Evolutionary conservation across 2,113 vertebrate genomes (phyloP), one percentile per base, ranked within the genome.

Genomic region (Cnemophilus loriae): DNA sequence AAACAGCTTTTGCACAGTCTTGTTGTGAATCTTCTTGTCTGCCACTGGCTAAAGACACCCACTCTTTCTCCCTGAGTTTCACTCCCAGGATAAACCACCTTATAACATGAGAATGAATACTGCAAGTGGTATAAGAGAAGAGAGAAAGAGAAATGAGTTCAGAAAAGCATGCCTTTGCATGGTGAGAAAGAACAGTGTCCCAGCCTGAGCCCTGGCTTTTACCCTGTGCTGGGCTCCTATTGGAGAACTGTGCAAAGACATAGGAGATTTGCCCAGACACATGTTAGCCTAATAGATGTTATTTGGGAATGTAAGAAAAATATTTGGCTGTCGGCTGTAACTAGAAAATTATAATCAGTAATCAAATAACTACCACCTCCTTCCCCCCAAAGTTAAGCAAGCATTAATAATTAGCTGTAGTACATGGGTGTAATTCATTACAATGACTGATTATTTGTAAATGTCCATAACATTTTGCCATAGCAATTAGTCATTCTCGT

Each of bases 331-430:
- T 49, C 16, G 16, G 74, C 21, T 78, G 26, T 78, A 93, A 94
- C 84, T 93, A 93, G 76, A 92, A 96, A 94, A 95, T 93, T 75
- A 71, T 61, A 84, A 95, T 92, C 85, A 87, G 76, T 82, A 93
- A 95, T 92, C 90, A 87, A 90, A 90, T 83, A 92, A 74, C 78
- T 87, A 50, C 33, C 41, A 89, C 33, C 30, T 42, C 42, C 27
- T 67, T 60, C 9, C 64, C 42, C 83, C 16, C 8, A 64, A 64
- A 94, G 81, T 95, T 82, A 92, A 94, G 49, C 88, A 96, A 84
- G 80, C 83, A 59, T 89, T 87, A 87, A 93, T 84, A 94, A 96
- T 93, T 89, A 95, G 80, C 64, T 89, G 73, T 71, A 91, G 82
- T 46, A 84, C 56, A 94, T 4, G 53, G 41, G 52, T 81, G 32